phyloP scores from a whole-genome alignment of 2,797 vertebrate species.

The Ciconia nigra region DNA sequence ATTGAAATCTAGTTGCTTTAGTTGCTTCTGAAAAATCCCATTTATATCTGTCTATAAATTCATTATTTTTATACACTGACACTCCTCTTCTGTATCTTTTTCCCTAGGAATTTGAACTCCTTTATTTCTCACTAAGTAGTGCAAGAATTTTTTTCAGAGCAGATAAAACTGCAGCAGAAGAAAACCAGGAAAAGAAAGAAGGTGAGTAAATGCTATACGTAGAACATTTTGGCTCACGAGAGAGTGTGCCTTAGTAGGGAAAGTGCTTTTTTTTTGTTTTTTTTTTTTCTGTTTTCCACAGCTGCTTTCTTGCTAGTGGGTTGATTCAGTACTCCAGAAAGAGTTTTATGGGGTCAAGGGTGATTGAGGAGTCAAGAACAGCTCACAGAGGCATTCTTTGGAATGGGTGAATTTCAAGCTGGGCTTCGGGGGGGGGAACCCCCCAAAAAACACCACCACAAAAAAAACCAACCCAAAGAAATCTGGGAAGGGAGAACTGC shows the following conservation, averaged over 20 bases:
- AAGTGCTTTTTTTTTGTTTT: not conserved
- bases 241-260: not conserved
- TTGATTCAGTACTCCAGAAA: not conserved
- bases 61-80: not conserved
- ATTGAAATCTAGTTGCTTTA: not conserved
- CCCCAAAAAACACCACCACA: not conserved
- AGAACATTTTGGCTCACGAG: not conserved
- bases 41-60: not conserved
- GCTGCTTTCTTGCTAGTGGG: not conserved
- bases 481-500: not conserved
- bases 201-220: conserved; percentile 19
- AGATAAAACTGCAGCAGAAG: conserved; percentile 97
- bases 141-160: conserved; percentile 98
- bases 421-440: not conserved
- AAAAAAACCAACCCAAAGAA: not conserved
- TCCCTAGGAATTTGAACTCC: conserved; percentile 94
- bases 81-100: not conserved
- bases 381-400: not conserved
- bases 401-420: not conserved
- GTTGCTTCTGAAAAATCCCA: not conserved
- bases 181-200: conserved; percentile 93
- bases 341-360: not conserved
- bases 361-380: not conserved
- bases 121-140: conserved; percentile 97
- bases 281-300: not conserved